Base-by-base conservation (phyloP, 2,888 invertebrate genomes). In the Euplagia quadripunctaria region DNA sequence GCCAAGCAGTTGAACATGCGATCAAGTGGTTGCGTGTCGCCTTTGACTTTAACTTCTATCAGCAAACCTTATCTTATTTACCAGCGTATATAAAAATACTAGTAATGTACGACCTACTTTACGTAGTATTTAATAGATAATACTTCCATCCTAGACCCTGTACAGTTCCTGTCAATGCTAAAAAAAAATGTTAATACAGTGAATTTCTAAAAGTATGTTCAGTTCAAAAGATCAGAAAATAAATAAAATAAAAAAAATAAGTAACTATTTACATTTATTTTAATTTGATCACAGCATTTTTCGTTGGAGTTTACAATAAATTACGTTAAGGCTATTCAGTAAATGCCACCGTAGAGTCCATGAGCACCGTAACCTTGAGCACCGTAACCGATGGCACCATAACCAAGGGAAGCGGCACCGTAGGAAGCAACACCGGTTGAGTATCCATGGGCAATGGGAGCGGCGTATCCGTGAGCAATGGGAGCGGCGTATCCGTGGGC, bases 371-470 rank as follows among this genome's bases (percentile, higher is more conserved):
- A 80, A 17, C 80, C 80, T 16, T 73, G 82, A 69, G 83, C 79
- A 52, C 67, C 65, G 16, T 68, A 55, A 17, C 68, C 58, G 58
- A 46, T 8, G 43, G 43, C 43, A 46, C 43, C 43, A 9, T 46
- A 46, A 46, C 8, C 88, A 20, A 87, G 80, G 20, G 83, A 82
- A 20, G 72, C 64, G 17, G 72, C 81, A 4, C 43, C 43, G 9
- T 46, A 46, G 9, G 43, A 8, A 9, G 43, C 43, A 46, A 46
- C 43, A 46, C 43, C 4, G 43, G 43, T 46, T 46, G 43, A 46
- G 17, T 68, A 81, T 86, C 71, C 82, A 72, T 86, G 85, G 76
- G 88, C 89, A 70, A 90, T 81, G 68, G 83, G 83, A 73, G 88
- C 84, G 68, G 31, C 31, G 31, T 85, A 84, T 20, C 82, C 81